Conservation (phyloP, 2,797 vertebrate genomes). For the Acropternis orthonyx region DNA sequence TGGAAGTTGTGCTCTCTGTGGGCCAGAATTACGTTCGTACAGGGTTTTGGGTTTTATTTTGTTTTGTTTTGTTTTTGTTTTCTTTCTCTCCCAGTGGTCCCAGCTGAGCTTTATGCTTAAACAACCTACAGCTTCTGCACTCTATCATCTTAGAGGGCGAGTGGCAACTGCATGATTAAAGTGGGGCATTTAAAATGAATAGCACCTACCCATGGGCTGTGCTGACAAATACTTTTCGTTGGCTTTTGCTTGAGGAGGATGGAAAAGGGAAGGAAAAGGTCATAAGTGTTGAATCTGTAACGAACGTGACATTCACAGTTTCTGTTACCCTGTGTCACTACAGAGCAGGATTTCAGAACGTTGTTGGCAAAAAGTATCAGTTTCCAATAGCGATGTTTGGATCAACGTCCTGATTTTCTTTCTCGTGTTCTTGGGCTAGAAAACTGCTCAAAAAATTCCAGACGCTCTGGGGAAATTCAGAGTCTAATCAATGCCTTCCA, state of each 20-base stretch:
- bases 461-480: conserved; percentile 78
- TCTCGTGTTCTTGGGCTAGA: conserved; percentile 33
- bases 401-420: conserved; percentile 50
- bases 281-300: background rate
- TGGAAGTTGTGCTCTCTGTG: conserved; percentile 46
- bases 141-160: conserved; percentile 71
- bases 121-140: conserved; percentile 69
- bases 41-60: conserved; percentile 44
- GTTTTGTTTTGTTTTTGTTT: conserved; percentile 5
- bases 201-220: conserved; percentile 54
- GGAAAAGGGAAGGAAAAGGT: background rate
- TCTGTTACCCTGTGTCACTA: background rate
- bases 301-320: background rate
- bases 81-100: conserved; percentile 52
- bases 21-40: conserved; percentile 35
- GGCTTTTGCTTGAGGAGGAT: background rate
- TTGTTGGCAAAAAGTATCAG: conserved; percentile 15
- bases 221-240: conserved; percentile 32
- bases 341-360: background rate
- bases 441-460: conserved; percentile 61
- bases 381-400: conserved; percentile 29
- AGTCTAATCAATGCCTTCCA: conserved; percentile 67
- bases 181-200: conserved; percentile 59
- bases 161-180: conserved; percentile 76
- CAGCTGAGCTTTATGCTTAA: conserved; percentile 72